Percentiles rank a stretch among this genome's conserved stretches.
These are phyloP conservation scores for Drosophila aff. DNA, from an alignment of 1,140 invertebrate genomes.

Conservation along the genomic window DNA sequence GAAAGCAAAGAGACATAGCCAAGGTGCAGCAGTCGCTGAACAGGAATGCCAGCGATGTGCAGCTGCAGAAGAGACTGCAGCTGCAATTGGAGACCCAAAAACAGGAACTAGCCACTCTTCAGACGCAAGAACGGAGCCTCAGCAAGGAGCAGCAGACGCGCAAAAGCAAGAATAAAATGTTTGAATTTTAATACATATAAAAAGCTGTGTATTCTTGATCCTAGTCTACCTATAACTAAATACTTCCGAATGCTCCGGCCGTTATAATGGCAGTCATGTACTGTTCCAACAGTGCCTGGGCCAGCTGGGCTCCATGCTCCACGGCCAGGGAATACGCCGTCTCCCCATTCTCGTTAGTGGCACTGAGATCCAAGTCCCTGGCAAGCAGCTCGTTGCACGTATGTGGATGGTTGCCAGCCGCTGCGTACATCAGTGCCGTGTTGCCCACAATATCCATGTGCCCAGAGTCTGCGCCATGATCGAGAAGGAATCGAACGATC, in stretches of 20 bases:
- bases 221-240: constrained; percentile 20
- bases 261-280: constrained; percentile 78
- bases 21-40: constrained; percentile 88
- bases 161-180: constrained; percentile 89
- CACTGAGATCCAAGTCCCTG: constrained; percentile 90
- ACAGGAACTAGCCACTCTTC: constrained; percentile 87
- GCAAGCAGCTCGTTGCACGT: constrained; percentile 92
- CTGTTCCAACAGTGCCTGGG: constrained; percentile 79
- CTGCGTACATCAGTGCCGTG: constrained; percentile 95
- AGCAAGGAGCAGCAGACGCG: constrained; percentile 89
- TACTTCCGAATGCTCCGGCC: constrained; percentile 52
- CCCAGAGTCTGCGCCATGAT: constrained; percentile 91
- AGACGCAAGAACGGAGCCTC: constrained; percentile 88
- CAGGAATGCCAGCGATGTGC: constrained; percentile 87
- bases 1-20: constrained; percentile 88
- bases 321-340: constrained; percentile 93
- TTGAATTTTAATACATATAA: constrained; percentile 87
- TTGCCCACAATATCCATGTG: constrained; percentile 94
- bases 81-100: constrained; percentile 88
- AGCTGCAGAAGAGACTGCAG: constrained; percentile 87
- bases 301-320: constrained; percentile 69
- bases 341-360: constrained; percentile 91
- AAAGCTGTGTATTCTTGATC: neutral
- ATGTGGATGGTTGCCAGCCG: constrained; percentile 93
- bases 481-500: constrained; percentile 92